phyloP scores from a whole-genome alignment of 2,113 vertebrate species.

The Pteruthius melanotis region DNA sequence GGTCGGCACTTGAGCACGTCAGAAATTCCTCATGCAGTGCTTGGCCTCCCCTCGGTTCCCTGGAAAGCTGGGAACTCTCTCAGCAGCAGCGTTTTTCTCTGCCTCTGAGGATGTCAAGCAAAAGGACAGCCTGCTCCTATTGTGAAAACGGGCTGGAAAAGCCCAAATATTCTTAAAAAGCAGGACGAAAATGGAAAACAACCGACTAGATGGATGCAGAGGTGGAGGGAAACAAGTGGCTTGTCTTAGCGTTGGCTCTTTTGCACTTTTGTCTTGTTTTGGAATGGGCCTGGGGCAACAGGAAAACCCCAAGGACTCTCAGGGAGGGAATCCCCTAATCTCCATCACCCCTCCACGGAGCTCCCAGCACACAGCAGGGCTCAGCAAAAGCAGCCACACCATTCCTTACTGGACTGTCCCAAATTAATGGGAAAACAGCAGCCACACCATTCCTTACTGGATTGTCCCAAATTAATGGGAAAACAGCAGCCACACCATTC shows the following conservation, averaged over 20 bases:
- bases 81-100: not conserved
- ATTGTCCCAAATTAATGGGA: too few species aligned
- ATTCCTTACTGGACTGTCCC: not conserved
- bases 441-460: too few species aligned
- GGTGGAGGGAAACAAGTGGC: not conserved
- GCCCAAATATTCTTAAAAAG: not conserved
- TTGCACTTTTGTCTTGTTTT: not conserved
- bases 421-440: not conserved
- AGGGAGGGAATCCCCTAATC: not conserved
- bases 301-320: not conserved
- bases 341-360: not conserved
- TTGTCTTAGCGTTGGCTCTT: not conserved
- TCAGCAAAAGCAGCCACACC: not conserved
- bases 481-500: too few species aligned
- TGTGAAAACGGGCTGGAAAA: not conserved
- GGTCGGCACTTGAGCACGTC: accelerated
- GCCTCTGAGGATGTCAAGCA: not conserved
- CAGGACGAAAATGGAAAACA: not conserved
- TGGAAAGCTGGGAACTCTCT: not conserved
- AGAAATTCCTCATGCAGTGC: not conserved
- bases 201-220: not conserved
- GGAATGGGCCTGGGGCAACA: accelerated
- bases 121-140: not conserved
- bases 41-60: not conserved
- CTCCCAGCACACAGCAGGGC: not conserved